Conservation (phyloP, 2,888 invertebrate species). For the Lomographa bimaculata region DNA sequence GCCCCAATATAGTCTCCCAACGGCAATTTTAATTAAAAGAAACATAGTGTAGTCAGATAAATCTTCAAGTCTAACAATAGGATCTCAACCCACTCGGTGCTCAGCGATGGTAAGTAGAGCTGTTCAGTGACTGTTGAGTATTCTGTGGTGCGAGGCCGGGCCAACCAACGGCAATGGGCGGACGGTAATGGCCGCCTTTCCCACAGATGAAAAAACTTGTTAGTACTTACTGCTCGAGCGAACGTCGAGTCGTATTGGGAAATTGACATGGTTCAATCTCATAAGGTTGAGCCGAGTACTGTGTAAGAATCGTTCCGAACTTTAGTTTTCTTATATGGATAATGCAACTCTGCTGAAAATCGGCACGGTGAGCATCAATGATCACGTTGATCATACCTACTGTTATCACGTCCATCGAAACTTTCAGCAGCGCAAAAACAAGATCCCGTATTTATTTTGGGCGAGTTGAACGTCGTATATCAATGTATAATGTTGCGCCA, state of each 20-base stretch:
- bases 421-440: too few species aligned
- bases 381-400: too few species aligned
- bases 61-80: slow-evolving; percentile 43
- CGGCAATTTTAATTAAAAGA: slow-evolving; percentile 38
- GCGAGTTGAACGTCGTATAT: slow-evolving; percentile 2
- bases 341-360: too few species aligned
- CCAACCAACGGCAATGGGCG: slow-evolving; percentile 34
- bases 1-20: slow-evolving; percentile 22
- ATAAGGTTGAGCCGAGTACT: too few species aligned
- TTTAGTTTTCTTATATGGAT: too few species aligned
- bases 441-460: too few species aligned
- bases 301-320: too few species aligned
- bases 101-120: slow-evolving; percentile 36
- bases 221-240: slow-evolving; percentile 33
- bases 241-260: slow-evolving; percentile 26
- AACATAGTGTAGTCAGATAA: slow-evolving; percentile 36
- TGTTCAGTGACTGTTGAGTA: slow-evolving; percentile 2
- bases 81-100: slow-evolving; percentile 35
- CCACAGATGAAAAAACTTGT: slow-evolving; percentile 58
- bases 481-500: slow-evolving; percentile 29
- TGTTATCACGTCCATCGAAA: too few species aligned
- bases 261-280: slow-evolving; percentile 14
- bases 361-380: too few species aligned
- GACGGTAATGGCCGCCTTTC: slow-evolving; percentile 55
- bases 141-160: slow-evolving; percentile 41